phyloP scores from a whole-genome alignment of 2,888 invertebrate species.

The Apodemia duryi region DNA sequence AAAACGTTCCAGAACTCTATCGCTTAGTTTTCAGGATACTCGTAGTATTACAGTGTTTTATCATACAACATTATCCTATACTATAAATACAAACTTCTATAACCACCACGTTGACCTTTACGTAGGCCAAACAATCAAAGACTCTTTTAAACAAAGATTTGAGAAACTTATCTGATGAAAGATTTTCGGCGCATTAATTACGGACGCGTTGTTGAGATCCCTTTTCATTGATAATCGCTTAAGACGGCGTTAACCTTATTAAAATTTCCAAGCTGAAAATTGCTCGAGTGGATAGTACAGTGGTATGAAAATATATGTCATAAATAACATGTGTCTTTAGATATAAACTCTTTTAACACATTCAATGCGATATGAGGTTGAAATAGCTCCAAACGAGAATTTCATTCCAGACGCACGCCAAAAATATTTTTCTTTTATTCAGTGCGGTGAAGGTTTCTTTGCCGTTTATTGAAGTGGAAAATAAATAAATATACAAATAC shows the following conservation, averaged over 20 bases:
- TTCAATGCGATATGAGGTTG: no score
- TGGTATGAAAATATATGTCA: background rate
- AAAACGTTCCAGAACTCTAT: no score
- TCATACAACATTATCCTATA: background rate
- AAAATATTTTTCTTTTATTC: no score
- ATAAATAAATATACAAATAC: no score
- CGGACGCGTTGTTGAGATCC: background rate
- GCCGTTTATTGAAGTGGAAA: no score
- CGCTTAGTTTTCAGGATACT: background rate
- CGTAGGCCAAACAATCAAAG: background rate
- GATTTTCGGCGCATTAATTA: background rate
- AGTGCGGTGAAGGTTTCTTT: no score
- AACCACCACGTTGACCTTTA: background rate
- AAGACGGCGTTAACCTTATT: slow-evolving; percentile 11
- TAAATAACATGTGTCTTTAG: no score
- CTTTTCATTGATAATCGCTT: slow-evolving; percentile 13
- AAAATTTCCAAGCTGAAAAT: background rate
- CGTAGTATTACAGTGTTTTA: background rate
- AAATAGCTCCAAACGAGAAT: no score
- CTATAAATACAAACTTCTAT: background rate
- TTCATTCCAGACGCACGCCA: no score
- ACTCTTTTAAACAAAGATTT: slow-evolving; percentile 2
- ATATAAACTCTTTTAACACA: no score
- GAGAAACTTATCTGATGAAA: background rate
- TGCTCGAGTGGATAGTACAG: background rate